A percentile compares a stretch with the other conserved stretches of the same genome.
Conservation (phyloP, 2,113 vertebrate genomes). For the Mellivora capensis region DNA sequence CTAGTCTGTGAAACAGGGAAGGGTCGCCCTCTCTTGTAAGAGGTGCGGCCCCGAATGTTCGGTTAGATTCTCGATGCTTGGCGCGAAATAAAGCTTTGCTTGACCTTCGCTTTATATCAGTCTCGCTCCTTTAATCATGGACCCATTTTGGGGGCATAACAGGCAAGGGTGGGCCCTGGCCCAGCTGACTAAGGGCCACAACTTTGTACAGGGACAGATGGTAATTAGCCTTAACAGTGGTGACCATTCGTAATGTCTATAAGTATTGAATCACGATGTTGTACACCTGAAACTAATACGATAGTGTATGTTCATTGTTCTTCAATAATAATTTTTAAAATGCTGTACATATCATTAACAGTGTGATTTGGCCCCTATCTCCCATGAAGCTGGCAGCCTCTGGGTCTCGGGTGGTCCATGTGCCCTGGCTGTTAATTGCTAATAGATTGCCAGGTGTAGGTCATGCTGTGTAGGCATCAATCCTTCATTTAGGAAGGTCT, state of each 20-base stretch:
- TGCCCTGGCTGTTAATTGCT: slow-evolving; percentile 70
- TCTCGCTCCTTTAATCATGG: too few species aligned
- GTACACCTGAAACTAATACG: neutral
- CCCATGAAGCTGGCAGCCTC: slow-evolving; percentile 21
- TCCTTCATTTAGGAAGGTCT: slow-evolving; percentile 67
- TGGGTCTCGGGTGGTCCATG: slow-evolving; percentile 36
- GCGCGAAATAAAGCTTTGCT: too few species aligned
- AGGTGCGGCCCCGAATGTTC: too few species aligned
- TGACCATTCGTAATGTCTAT: neutral
- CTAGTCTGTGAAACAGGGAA: too few species aligned
- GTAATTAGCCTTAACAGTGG: neutral
- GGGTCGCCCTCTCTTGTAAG: too few species aligned
- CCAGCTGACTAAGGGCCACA: neutral
- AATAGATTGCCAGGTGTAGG: slow-evolving; percentile 71
- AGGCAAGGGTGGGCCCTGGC: neutral
- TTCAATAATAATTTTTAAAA: neutral
- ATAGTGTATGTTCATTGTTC: neutral
- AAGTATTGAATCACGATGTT: neutral
- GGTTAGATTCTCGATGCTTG: too few species aligned
- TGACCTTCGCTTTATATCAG: too few species aligned
- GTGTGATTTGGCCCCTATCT: neutral
- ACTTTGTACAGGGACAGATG: neutral
- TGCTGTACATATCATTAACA: neutral
- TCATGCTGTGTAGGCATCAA: slow-evolving; percentile 65
- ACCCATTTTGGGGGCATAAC: too few species aligned